phyloP scores from a whole-genome alignment of 2,113 vertebrate species.

The Peucedramus taeniatus region DNA sequence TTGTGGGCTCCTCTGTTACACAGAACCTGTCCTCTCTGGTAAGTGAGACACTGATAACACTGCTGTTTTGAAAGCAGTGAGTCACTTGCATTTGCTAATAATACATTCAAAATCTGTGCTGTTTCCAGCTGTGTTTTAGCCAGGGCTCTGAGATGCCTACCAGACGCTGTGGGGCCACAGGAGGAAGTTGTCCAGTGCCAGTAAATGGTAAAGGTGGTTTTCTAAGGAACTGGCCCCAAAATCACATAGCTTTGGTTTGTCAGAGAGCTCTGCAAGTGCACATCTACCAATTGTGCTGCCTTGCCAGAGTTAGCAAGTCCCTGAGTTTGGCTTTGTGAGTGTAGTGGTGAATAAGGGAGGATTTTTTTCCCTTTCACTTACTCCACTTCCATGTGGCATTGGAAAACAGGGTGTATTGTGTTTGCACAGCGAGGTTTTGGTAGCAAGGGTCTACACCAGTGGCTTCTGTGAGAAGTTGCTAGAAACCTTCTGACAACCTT shows the following conservation, averaged over 20 bases:
- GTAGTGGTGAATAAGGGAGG: neutral
- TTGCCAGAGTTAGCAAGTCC: neutral
- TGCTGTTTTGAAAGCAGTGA: neutral
- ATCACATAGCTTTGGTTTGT: neutral
- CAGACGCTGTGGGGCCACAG: rapidly evolving
- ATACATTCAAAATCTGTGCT: neutral
- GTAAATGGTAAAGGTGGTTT: neutral
- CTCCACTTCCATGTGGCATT: rapidly evolving
- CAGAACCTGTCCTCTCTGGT: neutral
- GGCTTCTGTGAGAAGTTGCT: neutral
- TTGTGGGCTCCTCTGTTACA: neutral
- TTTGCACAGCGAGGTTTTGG: neutral
- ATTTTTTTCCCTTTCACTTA: neutral
- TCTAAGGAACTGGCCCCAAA: neutral
- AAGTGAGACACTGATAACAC: neutral
- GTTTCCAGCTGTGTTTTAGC: neutral
- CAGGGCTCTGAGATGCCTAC: neutral
- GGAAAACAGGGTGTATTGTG: neutral
- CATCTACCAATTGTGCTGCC: neutral
- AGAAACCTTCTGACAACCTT: neutral
- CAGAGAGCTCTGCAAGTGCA: neutral
- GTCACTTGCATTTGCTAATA: neutral
- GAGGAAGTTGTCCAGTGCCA: neutral
- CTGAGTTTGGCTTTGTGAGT: neutral
- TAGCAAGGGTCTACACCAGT: rapidly evolving